These are phyloP conservation scores for Agonopterix subpropinquella DNA, from an alignment of 2,888 invertebrate species.

Conservation along the genomic window DNA sequence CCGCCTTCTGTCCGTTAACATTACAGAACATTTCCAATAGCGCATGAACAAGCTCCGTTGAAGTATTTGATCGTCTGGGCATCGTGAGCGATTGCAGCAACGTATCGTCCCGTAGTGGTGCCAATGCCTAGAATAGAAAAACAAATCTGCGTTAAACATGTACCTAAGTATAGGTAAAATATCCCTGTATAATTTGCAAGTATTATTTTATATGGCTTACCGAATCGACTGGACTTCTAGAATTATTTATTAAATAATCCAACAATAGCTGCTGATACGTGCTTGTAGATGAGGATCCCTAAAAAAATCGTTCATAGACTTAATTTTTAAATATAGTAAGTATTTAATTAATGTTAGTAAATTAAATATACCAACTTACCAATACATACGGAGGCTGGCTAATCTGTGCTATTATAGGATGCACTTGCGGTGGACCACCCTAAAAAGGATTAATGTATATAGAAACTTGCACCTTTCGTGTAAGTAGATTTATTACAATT, in stretches of 20 bases:
- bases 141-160: background rate
- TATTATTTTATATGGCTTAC: no score
- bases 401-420: slow-evolving; percentile 15
- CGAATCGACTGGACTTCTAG: no score
- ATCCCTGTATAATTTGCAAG: background rate
- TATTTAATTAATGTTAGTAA: background rate
- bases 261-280: no score
- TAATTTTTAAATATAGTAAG: no score
- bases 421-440: slow-evolving; percentile 12
- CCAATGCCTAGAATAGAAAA: background rate
- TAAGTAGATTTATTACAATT: no score
- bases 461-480: no score
- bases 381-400: slow-evolving; percentile 14
- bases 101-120: background rate
- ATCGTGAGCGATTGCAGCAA: slow-evolving; percentile 1
- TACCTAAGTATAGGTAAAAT: slow-evolving; percentile 13
- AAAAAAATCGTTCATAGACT: no score
- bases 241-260: no score
- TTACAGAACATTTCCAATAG: background rate
- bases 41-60: background rate
- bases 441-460: no score
- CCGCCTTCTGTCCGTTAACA: slow-evolving; percentile 4
- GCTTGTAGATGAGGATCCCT: no score
- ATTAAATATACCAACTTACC: slow-evolving; percentile 14
- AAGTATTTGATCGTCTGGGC: background rate